A percentile compares a stretch with the other conserved stretches of the same genome.
These are phyloP conservation scores for Lanius collurio DNA, from an alignment of 2,113 vertebrate genomes.

Conservation along the genomic window DNA sequence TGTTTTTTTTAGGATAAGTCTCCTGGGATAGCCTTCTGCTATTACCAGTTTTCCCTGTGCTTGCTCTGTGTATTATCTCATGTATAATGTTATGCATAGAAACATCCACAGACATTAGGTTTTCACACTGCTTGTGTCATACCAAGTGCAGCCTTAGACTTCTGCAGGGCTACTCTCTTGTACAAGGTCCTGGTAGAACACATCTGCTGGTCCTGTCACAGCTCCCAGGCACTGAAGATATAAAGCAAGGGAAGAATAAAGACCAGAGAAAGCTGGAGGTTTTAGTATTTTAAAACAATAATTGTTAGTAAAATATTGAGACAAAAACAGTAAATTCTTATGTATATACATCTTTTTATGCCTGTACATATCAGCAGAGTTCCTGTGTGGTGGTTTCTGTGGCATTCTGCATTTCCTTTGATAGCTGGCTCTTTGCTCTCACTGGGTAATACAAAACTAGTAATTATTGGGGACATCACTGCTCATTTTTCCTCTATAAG, in stretches of 20 bases:
- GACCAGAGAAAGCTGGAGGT: not conserved
- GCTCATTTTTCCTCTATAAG: not conserved
- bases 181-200: fast-evolving
- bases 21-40: not conserved
- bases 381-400: not conserved
- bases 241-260: not conserved
- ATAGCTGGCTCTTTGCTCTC: not conserved
- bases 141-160: not conserved
- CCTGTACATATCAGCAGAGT: fast-evolving
- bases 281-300: not conserved
- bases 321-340: not conserved
- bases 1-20: not conserved
- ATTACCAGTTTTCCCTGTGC: not conserved
- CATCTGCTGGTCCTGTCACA: not conserved
- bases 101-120: not conserved
- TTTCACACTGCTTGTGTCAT: not conserved
- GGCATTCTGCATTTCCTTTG: not conserved
- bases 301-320: not conserved
- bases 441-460: not conserved
- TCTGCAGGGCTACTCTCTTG: not conserved
- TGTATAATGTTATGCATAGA: fast-evolving
- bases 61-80: fast-evolving
- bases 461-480: not conserved
- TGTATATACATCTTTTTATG: not conserved
- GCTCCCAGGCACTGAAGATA: not conserved